Base-by-base conservation (phyloP, 1,140 invertebrate genomes). In the Trigoniulus corallinus region DNA sequence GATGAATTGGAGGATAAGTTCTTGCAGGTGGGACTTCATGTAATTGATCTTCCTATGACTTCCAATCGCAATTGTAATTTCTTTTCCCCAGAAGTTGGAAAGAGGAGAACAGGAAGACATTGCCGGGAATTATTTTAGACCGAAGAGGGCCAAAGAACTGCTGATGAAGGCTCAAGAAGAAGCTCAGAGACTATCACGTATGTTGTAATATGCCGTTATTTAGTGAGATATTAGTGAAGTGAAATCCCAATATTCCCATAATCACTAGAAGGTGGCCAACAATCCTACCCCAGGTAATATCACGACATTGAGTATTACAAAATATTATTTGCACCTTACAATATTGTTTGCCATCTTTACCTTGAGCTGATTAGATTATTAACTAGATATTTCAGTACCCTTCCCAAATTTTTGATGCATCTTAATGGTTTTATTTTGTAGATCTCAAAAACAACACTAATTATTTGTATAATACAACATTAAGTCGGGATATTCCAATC, bases 61-160 rank as follows among this genome's bases (percentile, higher is more conserved):
- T 44, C 20, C 20, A 44, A 44, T 24, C 12, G 20, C 23, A 7
- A 44, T 44, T 44, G 7, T 7, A 24, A 10, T 7, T 50, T 49
- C 52, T 54, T 45, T 52, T 54, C 60, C 64, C 39, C 60, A 80
- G 76, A 74, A 74, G 60, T 64, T 80, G 29, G 72, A 75, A 52
- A 64, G 67, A 52, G 71, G 67, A 41, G 73, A 74, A 34, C 65
- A 71, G 34, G 74, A 81, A 54, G 75, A 82, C 55, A 71, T 81
- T 34, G 75, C 78, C n/a, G 73, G 72, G 1, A 79, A 72, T 56
- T 84, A 83, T 62, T 82, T 84, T 59, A 78, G 78, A 61, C 77
- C 78, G 2, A 76, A 73, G 63, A 57, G 79, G 57, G 74, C 77
- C 15, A 70, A 70, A 12, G 73, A 79, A 59, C 56, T 77, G 13